These are phyloP conservation scores for Ambastaia sidthimunki DNA, from an alignment of 2,797 vertebrate species.

Conservation along the genomic window DNA sequence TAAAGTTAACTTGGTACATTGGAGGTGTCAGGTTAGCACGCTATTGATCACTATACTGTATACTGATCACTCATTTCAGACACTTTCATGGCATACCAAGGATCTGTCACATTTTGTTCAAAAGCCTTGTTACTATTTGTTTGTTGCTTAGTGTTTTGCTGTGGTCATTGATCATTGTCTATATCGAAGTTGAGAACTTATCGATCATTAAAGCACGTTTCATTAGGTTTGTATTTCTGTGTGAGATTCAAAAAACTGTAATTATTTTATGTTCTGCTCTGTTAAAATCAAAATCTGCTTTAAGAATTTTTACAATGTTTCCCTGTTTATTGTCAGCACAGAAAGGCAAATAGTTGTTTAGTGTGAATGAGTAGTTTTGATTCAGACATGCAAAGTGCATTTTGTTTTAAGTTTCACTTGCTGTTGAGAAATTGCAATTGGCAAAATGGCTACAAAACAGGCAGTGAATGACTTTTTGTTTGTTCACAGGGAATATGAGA, in stretches of 20 bases:
- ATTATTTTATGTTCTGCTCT: background rate
- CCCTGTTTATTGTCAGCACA: background rate
- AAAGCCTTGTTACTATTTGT: background rate
- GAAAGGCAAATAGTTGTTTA: background rate
- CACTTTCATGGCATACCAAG: background rate
- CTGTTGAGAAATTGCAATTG: too few relatives aligned
- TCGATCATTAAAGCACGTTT: background rate
- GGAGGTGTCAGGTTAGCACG: background rate
- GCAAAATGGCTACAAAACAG: background rate
- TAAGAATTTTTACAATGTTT: background rate
- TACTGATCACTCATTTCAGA: background rate
- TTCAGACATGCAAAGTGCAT: background rate
- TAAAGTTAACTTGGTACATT: background rate
- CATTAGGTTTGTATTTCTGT: background rate
- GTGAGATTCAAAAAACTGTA: background rate
- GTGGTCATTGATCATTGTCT: background rate
- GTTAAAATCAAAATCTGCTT: background rate
- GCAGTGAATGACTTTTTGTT: background rate
- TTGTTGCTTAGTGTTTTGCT: background rate
- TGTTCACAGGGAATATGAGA: conserved; percentile 93
- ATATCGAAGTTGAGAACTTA: background rate
- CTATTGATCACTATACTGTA: background rate
- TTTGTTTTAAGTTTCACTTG: too few relatives aligned
- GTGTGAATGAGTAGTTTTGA: background rate
- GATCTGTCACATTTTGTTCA: background rate